Conservation (phyloP, 2,888 invertebrate species). For the Aspidiotus rigidus region DNA sequence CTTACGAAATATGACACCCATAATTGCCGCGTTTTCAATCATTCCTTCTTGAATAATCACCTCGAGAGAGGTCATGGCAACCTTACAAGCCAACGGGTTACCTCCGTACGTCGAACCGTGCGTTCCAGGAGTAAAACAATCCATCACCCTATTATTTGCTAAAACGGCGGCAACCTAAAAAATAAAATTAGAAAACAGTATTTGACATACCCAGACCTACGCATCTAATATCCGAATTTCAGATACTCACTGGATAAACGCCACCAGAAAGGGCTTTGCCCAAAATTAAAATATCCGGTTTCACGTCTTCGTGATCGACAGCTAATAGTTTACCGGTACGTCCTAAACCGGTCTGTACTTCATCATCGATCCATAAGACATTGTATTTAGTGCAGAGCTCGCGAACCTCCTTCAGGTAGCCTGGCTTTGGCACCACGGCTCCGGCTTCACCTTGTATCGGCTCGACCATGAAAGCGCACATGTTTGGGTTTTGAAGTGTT, state of each 20-base stretch:
- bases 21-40: conserved; percentile 66
- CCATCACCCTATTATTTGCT: conserved; percentile 75
- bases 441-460: conserved; percentile 97
- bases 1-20: conserved; percentile 62
- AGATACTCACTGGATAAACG: conserved; percentile 59
- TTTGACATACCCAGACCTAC: too few species aligned
- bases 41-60: conserved; percentile 80
- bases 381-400: conserved; percentile 80
- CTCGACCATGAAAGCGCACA: conserved; percentile 93
- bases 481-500: conserved; percentile 65
- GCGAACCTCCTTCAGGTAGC: conserved; percentile 71
- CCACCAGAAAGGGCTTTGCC: conserved; percentile 94
- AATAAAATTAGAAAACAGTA: neutral
- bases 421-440: conserved; percentile 75
- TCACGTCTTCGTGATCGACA: conserved; percentile 75
- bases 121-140: conserved; percentile 78
- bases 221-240: too few species aligned
- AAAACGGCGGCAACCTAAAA: conserved; percentile 48
- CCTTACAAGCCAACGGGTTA: conserved; percentile 80
- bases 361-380: conserved; percentile 89
- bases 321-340: conserved; percentile 82
- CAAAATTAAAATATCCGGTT: conserved; percentile 79
- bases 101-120: conserved; percentile 98
- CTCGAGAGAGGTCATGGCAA: conserved; percentile 76
- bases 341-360: conserved; percentile 88